Conservation (phyloP, 2,797 vertebrate species). For the Phrynocephalus guinanensis region DNA sequence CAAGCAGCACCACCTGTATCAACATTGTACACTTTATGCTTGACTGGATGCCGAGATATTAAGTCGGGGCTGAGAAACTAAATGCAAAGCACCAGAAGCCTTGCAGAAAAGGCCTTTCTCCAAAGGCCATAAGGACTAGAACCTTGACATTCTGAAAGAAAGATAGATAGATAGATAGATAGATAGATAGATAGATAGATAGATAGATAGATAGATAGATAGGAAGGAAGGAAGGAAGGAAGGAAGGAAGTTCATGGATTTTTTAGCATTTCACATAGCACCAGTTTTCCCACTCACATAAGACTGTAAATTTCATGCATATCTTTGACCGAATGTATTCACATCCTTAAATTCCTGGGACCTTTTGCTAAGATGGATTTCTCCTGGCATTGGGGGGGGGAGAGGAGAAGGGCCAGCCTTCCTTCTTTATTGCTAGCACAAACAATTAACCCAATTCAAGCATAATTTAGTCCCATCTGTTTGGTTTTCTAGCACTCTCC, state of each 20-base stretch:
- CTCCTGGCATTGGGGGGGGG: neutral
- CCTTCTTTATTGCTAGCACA: neutral
- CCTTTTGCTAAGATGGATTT: neutral
- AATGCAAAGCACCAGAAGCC: too few relatives aligned
- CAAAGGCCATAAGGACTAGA: neutral
- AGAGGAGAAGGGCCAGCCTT: too few relatives aligned
- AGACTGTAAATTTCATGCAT: neutral
- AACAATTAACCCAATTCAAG: constrained; percentile 21
- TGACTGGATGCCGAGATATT: neutral
- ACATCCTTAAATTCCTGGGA: neutral
- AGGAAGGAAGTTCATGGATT: neutral
- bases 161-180: too few relatives aligned
- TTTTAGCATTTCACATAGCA: neutral
- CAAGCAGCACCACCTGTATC: neutral
- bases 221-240: too few relatives aligned
- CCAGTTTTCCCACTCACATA: neutral
- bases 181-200: too few relatives aligned
- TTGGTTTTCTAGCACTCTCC: neutral
- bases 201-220: too few relatives aligned
- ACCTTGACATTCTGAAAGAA: neutral
- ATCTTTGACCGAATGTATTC: neutral
- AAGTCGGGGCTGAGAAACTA: too few relatives aligned
- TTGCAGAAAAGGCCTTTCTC: neutral
- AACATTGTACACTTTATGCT: neutral
- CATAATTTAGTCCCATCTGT: neutral